Percentiles rank a stretch among this genome's conserved stretches.
These are phyloP conservation scores for Ips nitidus DNA, from an alignment of 1,140 invertebrate species.

Conservation along the genomic window DNA sequence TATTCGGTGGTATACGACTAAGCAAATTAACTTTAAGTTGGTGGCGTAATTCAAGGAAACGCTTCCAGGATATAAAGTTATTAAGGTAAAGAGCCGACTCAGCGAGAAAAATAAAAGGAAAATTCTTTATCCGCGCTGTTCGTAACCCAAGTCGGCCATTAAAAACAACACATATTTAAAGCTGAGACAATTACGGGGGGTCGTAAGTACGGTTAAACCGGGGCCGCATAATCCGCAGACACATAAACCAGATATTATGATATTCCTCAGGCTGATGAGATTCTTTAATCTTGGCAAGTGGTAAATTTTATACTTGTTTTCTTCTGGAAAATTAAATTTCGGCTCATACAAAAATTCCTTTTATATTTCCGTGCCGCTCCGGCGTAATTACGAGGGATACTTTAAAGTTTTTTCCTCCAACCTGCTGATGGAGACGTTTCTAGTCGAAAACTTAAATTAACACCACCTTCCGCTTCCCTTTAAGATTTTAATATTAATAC, in stretches of 20 bases:
- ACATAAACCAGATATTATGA: slow-evolving; percentile 45
- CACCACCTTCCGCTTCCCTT: slow-evolving; percentile 9
- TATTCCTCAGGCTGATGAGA: slow-evolving; percentile 46
- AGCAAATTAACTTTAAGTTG: slow-evolving; percentile 1
- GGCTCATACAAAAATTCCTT: slow-evolving; percentile 37
- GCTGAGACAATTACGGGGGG: slow-evolving; percentile 27
- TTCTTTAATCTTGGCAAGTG: slow-evolving; percentile 47
- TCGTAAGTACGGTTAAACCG: slow-evolving; percentile 23
- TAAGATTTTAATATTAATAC: slow-evolving; percentile 18
- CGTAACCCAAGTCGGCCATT: slow-evolving; percentile 26
- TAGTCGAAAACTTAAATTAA: slow-evolving; percentile 25
- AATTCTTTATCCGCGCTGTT: slow-evolving; percentile 12
- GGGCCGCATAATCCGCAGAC: slow-evolving; percentile 41
- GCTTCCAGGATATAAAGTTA: slow-evolving; percentile 16
- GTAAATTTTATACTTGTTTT: slow-evolving; percentile 44
- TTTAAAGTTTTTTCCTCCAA: slow-evolving; percentile 28
- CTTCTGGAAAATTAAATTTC: slow-evolving; percentile 47
- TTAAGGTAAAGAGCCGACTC: slow-evolving; percentile 19
- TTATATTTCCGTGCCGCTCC: slow-evolving; percentile 31
- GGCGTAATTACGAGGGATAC: slow-evolving; percentile 30
- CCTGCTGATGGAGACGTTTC: background rate
- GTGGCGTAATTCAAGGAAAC: slow-evolving; percentile 13
- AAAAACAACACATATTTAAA: slow-evolving; percentile 33
- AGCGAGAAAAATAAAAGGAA: slow-evolving; percentile 24
- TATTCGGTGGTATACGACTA: background rate